A percentile compares a stretch with the other conserved stretches of the same genome.
These are phyloP conservation scores for Caenorhabditis sp. DNA, from an alignment of 2,888 invertebrate species.

Conservation along the genomic window DNA sequence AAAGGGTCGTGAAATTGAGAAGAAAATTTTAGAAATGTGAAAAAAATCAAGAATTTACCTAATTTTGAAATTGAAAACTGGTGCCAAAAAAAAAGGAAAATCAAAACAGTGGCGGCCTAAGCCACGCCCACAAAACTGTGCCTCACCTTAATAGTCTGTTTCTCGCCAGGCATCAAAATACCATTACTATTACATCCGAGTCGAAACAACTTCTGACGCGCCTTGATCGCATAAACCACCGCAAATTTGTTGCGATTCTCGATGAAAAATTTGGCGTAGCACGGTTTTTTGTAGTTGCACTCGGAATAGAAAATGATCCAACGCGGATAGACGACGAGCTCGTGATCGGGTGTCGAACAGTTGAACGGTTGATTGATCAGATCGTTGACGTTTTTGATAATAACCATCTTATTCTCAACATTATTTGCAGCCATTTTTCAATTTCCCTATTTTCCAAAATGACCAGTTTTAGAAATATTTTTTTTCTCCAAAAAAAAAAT, in stretches of 20 bases:
- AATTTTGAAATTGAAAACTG: too few species aligned
- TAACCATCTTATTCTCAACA: neutral
- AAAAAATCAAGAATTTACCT: too few species aligned
- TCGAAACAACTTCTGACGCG: conserved; percentile 17
- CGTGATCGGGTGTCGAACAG: conserved; percentile 19
- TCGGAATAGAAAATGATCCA: conserved; percentile 36
- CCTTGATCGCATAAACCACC: conserved; percentile 29
- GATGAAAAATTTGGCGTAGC: conserved; percentile 26
- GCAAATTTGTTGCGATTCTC: conserved; percentile 34
- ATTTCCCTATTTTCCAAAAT: too few species aligned
- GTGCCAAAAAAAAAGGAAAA: too few species aligned
- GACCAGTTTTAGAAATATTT: too few species aligned
- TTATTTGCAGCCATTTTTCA: too few species aligned
- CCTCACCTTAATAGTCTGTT: conserved; percentile 4
- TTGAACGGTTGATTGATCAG: neutral
- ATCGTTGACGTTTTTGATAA: neutral
- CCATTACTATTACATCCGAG: conserved; percentile 10
- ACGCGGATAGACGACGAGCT: conserved; percentile 26
- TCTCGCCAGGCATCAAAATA: conserved; percentile 20
- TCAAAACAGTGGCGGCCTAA: too few species aligned
- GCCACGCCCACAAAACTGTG: too few species aligned
- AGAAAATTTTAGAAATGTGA: too few species aligned
- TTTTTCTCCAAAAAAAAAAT: too few species aligned
- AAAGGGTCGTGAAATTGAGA: too few species aligned
- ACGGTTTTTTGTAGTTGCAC: conserved; percentile 21